A percentile compares a stretch with the other conserved stretches of the same genome.
Conservation (phyloP, 2,113 vertebrate species). For the Columba livia region DNA sequence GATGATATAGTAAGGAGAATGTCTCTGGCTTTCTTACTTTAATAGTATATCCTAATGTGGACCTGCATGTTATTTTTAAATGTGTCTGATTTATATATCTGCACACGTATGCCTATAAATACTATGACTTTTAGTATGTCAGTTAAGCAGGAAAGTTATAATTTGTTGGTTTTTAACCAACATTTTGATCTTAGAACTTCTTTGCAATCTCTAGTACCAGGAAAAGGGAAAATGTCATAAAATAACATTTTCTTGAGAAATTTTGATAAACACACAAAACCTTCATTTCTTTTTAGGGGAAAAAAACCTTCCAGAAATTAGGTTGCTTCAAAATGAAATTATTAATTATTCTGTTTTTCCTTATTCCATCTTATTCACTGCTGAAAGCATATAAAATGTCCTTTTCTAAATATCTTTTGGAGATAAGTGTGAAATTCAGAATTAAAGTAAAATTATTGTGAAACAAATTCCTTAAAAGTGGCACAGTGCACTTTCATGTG, state of each 20-base stretch:
- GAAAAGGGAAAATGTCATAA: neutral
- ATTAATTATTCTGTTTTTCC: neutral
- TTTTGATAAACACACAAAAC: neutral
- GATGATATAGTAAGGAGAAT: neutral
- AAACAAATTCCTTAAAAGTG: neutral
- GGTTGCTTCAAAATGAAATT: neutral
- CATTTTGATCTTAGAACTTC: neutral
- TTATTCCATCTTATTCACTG: neutral
- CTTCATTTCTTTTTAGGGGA: neutral
- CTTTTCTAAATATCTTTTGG: neutral
- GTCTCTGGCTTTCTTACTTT: neutral
- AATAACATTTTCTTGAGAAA: neutral
- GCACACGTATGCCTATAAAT: neutral
- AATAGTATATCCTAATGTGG: neutral
- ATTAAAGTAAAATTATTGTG: neutral
- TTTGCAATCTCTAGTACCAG: neutral
- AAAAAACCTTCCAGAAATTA: neutral
- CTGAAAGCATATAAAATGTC: neutral
- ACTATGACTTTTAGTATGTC: neutral
- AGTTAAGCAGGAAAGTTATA: constrained; percentile 4
- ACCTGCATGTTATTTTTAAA: neutral
- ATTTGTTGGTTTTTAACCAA: neutral
- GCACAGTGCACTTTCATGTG: neutral
- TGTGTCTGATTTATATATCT: neutral
- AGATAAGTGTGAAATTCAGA: neutral